phyloP scores from a whole-genome alignment of 2,113 vertebrate species.

The Perognathus longimembris region DNA sequence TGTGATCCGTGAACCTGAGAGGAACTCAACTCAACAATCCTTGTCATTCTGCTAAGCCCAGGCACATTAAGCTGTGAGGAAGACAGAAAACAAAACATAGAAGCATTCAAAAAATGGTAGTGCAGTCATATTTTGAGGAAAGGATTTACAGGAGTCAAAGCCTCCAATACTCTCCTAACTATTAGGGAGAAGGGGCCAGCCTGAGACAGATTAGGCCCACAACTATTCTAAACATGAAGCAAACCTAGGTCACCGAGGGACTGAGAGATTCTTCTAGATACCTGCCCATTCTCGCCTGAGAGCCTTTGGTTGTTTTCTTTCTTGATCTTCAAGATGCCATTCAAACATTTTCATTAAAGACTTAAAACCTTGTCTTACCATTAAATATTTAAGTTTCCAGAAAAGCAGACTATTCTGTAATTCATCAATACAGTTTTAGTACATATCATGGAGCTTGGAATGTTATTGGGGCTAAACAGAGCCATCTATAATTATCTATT shows the following conservation, averaged over 20 bases:
- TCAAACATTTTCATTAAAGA: conserved; percentile 27
- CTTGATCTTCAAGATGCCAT: neutral
- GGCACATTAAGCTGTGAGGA: neutral
- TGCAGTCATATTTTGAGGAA: conserved; percentile 6
- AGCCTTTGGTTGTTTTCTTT: neutral
- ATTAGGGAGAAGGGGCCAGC: neutral
- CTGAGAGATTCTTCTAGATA: neutral
- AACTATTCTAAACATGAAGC: neutral
- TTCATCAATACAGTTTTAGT: neutral
- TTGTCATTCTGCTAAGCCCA: neutral
- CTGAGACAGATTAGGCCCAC: neutral
- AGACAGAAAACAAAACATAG: neutral
- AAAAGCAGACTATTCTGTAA: conserved; percentile 35
- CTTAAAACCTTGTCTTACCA: neutral
- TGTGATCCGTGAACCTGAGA: neutral
- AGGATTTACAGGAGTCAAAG: neutral
- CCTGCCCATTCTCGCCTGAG: neutral
- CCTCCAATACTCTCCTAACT: neutral
- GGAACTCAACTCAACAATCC: neutral
- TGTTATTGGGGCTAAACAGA: neutral
- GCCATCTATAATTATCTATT: neutral
- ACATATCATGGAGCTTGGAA: neutral
- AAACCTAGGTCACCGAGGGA: neutral
- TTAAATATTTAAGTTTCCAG: conserved; percentile 28
- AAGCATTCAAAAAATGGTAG: neutral